phyloP scores from a whole-genome alignment of 2,888 invertebrate genomes.

The Arctia plantaginis region DNA sequence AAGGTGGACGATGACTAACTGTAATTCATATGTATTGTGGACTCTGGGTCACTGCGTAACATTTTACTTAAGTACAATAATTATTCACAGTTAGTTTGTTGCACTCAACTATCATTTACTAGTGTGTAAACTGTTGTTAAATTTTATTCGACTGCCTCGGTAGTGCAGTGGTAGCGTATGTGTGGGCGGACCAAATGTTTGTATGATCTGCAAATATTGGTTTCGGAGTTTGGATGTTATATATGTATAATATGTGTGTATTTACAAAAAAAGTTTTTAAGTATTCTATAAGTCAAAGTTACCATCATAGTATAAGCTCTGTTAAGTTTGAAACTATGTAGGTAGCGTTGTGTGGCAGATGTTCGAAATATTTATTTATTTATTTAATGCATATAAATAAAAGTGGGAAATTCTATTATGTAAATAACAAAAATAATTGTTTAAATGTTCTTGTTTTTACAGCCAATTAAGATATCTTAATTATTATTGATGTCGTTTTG shows the following conservation, averaged over 20 bases:
- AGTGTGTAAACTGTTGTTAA: background rate
- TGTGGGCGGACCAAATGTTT: no score
- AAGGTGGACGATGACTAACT: conserved; percentile 68
- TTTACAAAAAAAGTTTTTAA: no score
- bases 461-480: background rate
- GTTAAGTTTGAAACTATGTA: no score
- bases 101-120: background rate
- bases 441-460: background rate
- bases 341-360: no score
- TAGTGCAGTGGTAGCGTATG: no score
- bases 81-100: background rate
- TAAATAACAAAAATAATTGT: background rate
- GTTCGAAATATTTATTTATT: no score
- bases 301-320: no score
- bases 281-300: no score
- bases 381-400: background rate
- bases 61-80: conserved; percentile 36
- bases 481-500: background rate
- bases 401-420: background rate
- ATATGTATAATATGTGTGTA: no score
- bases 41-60: conserved; percentile 57
- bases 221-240: no score
- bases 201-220: no score
- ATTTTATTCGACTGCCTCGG: background rate
- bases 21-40: conserved; percentile 34